Percentiles rank a stretch among this genome's conserved stretches.
Evolutionary conservation across 2,797 vertebrate genomes (phyloP).

Genomic region (Rhabdomys pumilio): DNA sequence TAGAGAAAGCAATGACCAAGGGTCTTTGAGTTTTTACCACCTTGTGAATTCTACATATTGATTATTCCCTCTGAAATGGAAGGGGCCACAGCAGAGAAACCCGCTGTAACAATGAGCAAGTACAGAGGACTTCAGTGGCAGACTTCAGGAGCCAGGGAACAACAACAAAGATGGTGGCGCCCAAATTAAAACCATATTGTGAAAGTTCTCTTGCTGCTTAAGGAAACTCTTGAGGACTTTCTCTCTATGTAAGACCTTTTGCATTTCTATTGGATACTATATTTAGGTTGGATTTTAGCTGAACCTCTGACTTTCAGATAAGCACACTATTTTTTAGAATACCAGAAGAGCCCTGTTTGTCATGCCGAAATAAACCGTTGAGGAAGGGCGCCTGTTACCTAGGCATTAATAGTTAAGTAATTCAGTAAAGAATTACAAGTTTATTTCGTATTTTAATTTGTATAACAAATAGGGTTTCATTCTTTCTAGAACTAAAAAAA

Average conservation of each 20-base stretch:
- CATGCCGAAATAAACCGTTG: background rate
- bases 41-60: conserved; percentile 92
- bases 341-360: background rate
- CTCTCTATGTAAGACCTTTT: background rate
- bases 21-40: conserved; percentile 92
- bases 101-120: conserved; percentile 54
- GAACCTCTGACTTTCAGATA: background rate
- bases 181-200: background rate
- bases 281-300: background rate
- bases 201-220: background rate
- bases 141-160: background rate
- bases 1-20: conserved; percentile 87
- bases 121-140: background rate
- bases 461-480: too few species aligned
- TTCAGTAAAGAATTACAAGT: background rate
- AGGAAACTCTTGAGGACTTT: too few species aligned
- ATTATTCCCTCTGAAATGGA: conserved; percentile 97
- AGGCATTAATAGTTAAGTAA: background rate
- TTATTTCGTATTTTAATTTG: background rate
- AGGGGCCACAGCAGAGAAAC: conserved; percentile 96
- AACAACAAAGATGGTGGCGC: background rate
- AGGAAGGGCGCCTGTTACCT: background rate
- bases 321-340: background rate
- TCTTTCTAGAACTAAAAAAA: too few species aligned
- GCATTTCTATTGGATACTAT: background rate